Base-by-base conservation (phyloP, 2,113 vertebrate species). In the Petromus typicus region DNA sequence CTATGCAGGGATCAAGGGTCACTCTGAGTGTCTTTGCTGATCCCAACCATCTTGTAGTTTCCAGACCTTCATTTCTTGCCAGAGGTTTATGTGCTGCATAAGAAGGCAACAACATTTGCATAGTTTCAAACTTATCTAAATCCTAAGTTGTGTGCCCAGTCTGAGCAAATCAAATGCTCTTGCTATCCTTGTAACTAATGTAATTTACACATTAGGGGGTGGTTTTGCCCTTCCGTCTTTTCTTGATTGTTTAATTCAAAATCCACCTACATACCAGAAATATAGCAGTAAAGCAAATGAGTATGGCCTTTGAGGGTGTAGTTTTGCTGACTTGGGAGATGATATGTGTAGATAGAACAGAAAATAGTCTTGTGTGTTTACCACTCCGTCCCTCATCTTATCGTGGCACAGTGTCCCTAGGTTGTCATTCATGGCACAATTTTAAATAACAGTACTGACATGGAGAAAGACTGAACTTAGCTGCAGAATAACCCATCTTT, bases 401-500 rank as follows among this genome's bases (percentile, higher is more conserved):
- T 1, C 40, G 34, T 8, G n/a, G n/a, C n/a, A n/a, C n/a, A n/a
- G n/a, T n/a, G 34, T 5, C 27, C 27, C 37, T n/a, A 13, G 18
- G 57, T 51, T n/a, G 16, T n/a, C 30, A 78, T 67, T 34, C 54
- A 17, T 83, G 40, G n/a, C 6, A 66, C 11, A 10, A 16, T 63
- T 75, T n/a, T 48, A 93, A 86, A 79, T 48, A 64, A 12, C 11
- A 37, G 34, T 34, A 40, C 25, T 64, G 63, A 71, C 45, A 9
- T 43, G 63, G 59, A 86, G 84, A 90, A 87, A 92, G 18, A 64
- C 37, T 89, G 67, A 91, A 71, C 5, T 81, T 69, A 67, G 51
- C 40, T 2, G 25, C 69, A 27, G 57, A 61, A 10, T 18, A 69
- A 40, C n/a, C 12, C 45, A 57, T 1, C 27, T 34, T 79, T 93